A percentile compares a stretch with the other conserved stretches of the same genome.
Evolutionary conservation across 2,888 invertebrate genomes (phyloP).

Genomic region (Alloplasta piceator): DNA sequence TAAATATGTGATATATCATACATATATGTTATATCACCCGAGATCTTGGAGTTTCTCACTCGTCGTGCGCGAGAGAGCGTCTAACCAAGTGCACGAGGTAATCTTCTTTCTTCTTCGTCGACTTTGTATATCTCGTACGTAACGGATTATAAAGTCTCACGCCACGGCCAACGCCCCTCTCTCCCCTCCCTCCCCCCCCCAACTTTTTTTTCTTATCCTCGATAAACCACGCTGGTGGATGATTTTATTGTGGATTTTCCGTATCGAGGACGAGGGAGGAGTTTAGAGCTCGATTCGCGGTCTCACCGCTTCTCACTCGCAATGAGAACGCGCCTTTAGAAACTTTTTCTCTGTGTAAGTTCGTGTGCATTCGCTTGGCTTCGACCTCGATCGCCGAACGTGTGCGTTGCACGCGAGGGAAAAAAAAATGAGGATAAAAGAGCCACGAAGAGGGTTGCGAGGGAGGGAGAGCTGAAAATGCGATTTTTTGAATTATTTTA

Average conservation of each 20-base stretch:
- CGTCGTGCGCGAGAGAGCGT: background rate
- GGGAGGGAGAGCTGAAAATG: constrained; percentile 33
- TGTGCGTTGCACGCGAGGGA: constrained; percentile 10
- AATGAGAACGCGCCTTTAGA: constrained; percentile 1
- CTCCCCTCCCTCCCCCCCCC: background rate
- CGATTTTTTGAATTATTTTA: too few relatives aligned
- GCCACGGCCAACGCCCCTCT: constrained; percentile 2
- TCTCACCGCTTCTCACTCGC: constrained; percentile 34
- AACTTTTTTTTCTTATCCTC: constrained; percentile 10
- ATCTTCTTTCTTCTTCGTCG: constrained; percentile 27
- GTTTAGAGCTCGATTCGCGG: constrained; percentile 45
- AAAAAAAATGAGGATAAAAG: constrained; percentile 24
- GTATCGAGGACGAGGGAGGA: constrained; percentile 60
- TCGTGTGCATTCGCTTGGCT: constrained; percentile 59
- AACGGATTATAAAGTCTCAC: constrained; percentile 4
- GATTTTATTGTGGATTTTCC: constrained; percentile 23
- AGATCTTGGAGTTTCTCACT: constrained; percentile 2
- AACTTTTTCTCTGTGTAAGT: background rate
- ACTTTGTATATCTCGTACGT: constrained; percentile 4
- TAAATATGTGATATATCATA: too few relatives aligned
- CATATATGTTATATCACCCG: constrained; percentile 41
- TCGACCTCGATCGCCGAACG: constrained; percentile 60
- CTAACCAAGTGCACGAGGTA: constrained; percentile 11
- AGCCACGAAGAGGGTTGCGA: constrained; percentile 12
- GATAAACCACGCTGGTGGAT: constrained; percentile 11